Percentiles rank a stretch among this genome's conserved stretches.
These are phyloP conservation scores for Perdita meconis DNA, from an alignment of 2,888 invertebrate species.

Conservation along the genomic window DNA sequence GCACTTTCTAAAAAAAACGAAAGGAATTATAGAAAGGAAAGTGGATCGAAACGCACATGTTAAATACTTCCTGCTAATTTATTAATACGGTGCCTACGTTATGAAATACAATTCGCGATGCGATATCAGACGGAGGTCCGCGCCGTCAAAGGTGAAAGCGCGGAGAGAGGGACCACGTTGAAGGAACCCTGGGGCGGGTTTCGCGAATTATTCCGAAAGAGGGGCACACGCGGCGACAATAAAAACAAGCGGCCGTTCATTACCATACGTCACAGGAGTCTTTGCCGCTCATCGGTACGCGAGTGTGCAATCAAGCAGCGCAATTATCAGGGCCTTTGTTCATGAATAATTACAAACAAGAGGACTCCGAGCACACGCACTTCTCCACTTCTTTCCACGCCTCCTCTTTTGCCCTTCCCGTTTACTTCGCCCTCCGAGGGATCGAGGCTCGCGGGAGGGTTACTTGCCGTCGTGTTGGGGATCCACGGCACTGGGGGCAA, in stretches of 20 bases:
- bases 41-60: slow-evolving; percentile 28
- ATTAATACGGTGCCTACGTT: slow-evolving; percentile 30
- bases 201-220: slow-evolving; percentile 68
- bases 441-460: slow-evolving; percentile 48
- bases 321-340: slow-evolving; percentile 82
- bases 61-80: slow-evolving; percentile 36
- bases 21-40: slow-evolving; percentile 39
- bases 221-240: slow-evolving; percentile 61
- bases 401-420: slow-evolving; percentile 61
- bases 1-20: slow-evolving; percentile 46
- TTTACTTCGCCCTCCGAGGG: slow-evolving; percentile 56
- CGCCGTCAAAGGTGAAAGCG: slow-evolving; percentile 51
- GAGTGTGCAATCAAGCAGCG: slow-evolving; percentile 81
- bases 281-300: slow-evolving; percentile 74
- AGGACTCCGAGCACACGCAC: slow-evolving; percentile 66
- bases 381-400: slow-evolving; percentile 48
- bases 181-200: slow-evolving; percentile 66
- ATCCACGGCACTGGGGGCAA: slow-evolving; percentile 63
- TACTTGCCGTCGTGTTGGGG: slow-evolving; percentile 30
- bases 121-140: slow-evolving; percentile 39
- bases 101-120: slow-evolving; percentile 48
- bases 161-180: slow-evolving; percentile 53
- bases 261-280: slow-evolving; percentile 75
- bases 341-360: slow-evolving; percentile 82
- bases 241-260: slow-evolving; percentile 76